Percentiles rank a stretch among this genome's conserved stretches.
These are phyloP conservation scores for Colinus virginianus DNA, from an alignment of 2,113 vertebrate species.

Conservation along the genomic window DNA sequence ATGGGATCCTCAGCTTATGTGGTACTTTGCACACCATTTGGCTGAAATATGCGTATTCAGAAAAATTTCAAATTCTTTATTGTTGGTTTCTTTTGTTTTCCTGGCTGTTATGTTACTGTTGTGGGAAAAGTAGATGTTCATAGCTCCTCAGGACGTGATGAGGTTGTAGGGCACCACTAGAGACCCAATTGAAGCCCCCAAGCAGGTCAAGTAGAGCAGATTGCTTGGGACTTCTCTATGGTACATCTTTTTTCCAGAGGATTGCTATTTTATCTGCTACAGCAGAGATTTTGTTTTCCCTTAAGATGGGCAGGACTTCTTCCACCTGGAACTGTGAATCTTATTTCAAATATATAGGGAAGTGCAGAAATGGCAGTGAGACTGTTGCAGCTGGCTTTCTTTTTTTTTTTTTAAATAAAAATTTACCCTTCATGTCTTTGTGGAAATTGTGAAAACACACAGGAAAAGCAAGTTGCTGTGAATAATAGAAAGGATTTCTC, in stretches of 20 bases:
- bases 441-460: not conserved
- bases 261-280: not conserved
- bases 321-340: not conserved
- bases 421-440: not conserved
- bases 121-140: not conserved
- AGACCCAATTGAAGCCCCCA: not conserved
- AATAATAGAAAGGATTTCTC: not conserved
- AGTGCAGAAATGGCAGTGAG: not conserved
- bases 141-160: not conserved
- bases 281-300: not conserved
- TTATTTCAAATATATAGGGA: not conserved
- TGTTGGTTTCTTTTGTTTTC: not conserved
- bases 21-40: not conserved
- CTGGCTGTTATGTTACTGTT: not conserved
- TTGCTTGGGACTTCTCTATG: not conserved
- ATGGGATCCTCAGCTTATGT: not conserved
- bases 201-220: not conserved
- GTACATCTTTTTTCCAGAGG: not conserved
- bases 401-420: too few species aligned
- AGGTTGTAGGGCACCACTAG: rapidly evolving
- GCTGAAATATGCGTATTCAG: not conserved
- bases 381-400: not conserved
- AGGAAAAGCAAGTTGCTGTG: not conserved
- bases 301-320: not conserved
- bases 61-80: not conserved